These are phyloP conservation scores for Hyalella azteca DNA, from an alignment of 2,888 invertebrate species.

Conservation along the genomic window DNA sequence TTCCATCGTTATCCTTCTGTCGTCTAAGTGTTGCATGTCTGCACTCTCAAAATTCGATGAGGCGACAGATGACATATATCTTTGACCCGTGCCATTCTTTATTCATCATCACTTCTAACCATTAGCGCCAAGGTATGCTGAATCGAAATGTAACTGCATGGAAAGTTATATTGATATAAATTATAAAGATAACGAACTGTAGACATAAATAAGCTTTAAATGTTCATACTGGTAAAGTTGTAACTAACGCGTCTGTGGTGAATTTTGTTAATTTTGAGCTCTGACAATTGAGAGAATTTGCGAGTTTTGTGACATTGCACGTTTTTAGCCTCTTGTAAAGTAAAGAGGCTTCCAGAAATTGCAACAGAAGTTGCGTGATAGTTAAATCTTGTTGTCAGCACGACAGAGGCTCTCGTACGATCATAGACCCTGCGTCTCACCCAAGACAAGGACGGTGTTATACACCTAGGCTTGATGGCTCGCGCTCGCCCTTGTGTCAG, in stretches of 20 bases:
- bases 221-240: not conserved
- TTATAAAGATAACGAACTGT: not conserved
- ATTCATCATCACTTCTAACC: too few species aligned
- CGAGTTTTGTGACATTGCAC: not conserved
- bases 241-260: not conserved
- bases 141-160: too few species aligned
- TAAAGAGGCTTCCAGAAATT: constrained; percentile 37
- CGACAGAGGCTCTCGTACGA: constrained; percentile 29
- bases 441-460: constrained; percentile 33
- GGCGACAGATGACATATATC: too few species aligned
- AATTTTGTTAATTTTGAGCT: not conserved
- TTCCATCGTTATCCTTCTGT: too few species aligned
- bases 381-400: constrained; percentile 18
- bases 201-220: not conserved
- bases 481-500: not conserved
- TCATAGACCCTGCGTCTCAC: constrained; percentile 35
- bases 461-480: not conserved
- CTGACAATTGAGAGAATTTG: too few species aligned
- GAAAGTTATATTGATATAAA: too few species aligned
- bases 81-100: too few species aligned
- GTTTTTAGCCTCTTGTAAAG: constrained; percentile 17
- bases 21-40: too few species aligned
- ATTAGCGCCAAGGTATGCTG: too few species aligned
- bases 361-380: not conserved
- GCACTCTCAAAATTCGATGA: too few species aligned